Evolutionary conservation across 2,888 invertebrate species (phyloP).

Genomic region (Heliconius ismenius): DNA sequence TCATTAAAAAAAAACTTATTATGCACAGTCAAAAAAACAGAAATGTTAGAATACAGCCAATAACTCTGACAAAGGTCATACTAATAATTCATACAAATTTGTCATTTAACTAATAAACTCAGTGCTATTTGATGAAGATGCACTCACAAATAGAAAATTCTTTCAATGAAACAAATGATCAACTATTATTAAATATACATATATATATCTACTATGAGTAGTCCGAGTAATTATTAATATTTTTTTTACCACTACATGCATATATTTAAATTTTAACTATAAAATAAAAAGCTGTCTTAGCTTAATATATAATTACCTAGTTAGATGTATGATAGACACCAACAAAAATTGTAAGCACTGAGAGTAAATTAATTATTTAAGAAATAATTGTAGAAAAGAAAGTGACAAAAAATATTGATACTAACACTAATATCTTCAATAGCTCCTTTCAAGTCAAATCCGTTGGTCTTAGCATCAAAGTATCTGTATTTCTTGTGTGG

Average conservation of each 20-base stretch:
- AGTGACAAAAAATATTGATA: conserved; percentile 47
- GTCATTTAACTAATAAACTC: background rate
- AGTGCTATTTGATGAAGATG: background rate
- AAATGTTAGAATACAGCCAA: too few species aligned
- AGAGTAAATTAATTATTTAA: background rate
- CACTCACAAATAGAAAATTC: background rate
- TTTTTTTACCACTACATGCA: background rate
- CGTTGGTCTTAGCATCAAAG: conserved; percentile 95
- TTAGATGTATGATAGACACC: background rate
- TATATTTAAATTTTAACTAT: background rate
- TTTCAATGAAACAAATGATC: background rate
- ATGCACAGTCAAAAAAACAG: too few species aligned
- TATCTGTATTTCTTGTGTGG: conserved; percentile 95
- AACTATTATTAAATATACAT: background rate
- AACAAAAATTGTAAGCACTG: background rate
- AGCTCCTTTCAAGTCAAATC: conserved; percentile 94
- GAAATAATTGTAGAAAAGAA: background rate
- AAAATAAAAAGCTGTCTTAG: background rate
- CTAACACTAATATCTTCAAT: conserved; percentile 93
- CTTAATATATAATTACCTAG: background rate
- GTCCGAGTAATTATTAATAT: background rate
- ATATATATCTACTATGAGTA: background rate
- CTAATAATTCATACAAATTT: background rate
- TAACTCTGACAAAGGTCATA: background rate
- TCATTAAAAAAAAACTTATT: too few species aligned